Conservation (phyloP, 2,797 vertebrate genomes). For the Hyperoplus immaculatus region DNA sequence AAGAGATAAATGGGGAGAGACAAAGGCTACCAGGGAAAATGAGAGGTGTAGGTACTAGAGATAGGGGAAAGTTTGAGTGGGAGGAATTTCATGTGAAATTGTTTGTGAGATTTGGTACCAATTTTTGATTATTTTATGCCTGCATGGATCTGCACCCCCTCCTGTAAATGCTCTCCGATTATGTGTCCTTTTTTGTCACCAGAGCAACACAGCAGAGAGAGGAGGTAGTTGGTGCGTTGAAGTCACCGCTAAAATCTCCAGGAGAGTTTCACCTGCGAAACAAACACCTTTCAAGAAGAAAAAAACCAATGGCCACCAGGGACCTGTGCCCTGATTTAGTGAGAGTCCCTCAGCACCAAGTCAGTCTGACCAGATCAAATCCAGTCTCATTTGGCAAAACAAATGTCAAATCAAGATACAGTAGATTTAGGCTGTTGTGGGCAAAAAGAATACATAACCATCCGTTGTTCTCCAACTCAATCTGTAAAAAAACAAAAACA, state of each 20-base stretch:
- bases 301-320: not conserved
- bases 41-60: conserved; percentile 22
- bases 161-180: conserved; percentile 26
- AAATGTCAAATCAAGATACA: too few species aligned
- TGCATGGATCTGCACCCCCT: conserved; percentile 23
- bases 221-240: not conserved
- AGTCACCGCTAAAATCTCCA: not conserved
- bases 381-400: not conserved
- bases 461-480: too few species aligned
- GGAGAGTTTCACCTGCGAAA: not conserved
- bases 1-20: conserved; percentile 38
- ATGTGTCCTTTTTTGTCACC: conserved; percentile 12
- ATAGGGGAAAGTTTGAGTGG: conserved; percentile 50
- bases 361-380: not conserved
- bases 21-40: conserved; percentile 24
- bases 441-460: too few species aligned
- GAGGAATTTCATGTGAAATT: conserved; percentile 69
- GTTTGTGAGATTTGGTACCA: conserved; percentile 66
- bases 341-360: not conserved
- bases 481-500: too few species aligned
- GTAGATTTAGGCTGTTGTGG: too few species aligned
- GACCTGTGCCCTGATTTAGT: not conserved
- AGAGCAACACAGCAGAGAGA: not conserved
- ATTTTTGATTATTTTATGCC: conserved; percentile 66
- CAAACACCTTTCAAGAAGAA: conserved; percentile 1